Conservation (phyloP, 1,140 invertebrate genomes). For the Drosophila ironensis region DNA sequence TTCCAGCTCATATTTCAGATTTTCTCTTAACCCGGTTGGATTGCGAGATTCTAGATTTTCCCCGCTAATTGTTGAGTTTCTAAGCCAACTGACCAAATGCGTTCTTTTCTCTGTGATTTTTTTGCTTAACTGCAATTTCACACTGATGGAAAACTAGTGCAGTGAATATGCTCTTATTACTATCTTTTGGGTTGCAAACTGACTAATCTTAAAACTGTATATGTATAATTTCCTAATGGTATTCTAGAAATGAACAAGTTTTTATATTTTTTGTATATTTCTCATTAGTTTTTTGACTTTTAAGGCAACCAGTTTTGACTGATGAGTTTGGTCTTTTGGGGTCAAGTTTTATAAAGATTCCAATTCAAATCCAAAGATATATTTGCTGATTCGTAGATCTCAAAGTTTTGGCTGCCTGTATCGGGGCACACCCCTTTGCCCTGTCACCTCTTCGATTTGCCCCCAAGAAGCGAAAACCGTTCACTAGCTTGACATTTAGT, state of each 20-base stretch:
- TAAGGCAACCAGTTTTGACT: no score
- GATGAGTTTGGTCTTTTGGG: no score
- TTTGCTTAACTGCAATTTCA: neutral
- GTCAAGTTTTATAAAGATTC: neutral
- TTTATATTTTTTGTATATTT: no score
- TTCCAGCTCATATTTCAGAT: neutral
- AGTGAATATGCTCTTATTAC: no score
- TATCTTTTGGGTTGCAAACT: no score
- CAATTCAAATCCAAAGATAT: neutral
- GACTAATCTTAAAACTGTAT: no score
- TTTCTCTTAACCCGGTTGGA: no score
- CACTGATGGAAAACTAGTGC: slow-evolving; percentile 1
- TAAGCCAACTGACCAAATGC: slow-evolving; percentile 7
- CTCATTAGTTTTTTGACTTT: no score
- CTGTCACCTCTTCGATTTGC: neutral
- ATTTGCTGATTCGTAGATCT: neutral
- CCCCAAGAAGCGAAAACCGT: slow-evolving; percentile 30
- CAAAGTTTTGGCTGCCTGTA: neutral
- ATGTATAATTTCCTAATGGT: no score
- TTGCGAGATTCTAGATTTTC: neutral
- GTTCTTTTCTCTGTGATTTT: slow-evolving; percentile 3
- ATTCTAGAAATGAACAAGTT: no score
- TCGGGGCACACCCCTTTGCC: neutral
- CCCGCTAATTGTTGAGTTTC: slow-evolving; percentile 5
- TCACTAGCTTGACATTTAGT: slow-evolving; percentile 66